Evolutionary conservation across 2,888 invertebrate genomes (phyloP).

Genomic region (Melanchra persicariae): DNA sequence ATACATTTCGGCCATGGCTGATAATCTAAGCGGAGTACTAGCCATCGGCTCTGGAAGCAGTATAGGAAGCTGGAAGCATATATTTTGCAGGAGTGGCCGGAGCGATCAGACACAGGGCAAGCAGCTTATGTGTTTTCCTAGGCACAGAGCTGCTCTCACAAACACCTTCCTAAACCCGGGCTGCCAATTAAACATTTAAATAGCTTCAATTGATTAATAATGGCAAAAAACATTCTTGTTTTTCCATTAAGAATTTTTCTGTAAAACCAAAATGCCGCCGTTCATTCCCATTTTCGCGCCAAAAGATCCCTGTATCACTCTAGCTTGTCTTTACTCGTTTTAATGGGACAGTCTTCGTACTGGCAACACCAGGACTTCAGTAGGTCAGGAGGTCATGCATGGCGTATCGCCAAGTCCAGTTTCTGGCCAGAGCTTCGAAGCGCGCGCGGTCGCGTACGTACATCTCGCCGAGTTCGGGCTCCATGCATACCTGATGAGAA

Average conservation of each 20-base stretch:
- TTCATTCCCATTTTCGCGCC: background rate
- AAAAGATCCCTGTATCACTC: background rate
- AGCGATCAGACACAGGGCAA: no score
- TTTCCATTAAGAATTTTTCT: no score
- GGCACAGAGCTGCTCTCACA: no score
- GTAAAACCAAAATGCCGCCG: background rate
- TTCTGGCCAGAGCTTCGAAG: conserved; percentile 95
- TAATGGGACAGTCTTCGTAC: background rate
- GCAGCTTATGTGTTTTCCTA: no score
- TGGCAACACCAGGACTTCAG: conserved; percentile 48
- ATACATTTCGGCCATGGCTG: background rate
- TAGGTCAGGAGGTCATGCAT: conserved; percentile 93
- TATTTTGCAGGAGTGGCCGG: no score
- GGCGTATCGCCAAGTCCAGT: conserved; percentile 98
- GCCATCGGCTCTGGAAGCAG: no score
- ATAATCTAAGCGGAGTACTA: no score
- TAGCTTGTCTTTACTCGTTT: conserved; percentile 19
- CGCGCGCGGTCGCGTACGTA: conserved; percentile 93
- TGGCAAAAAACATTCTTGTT: no score
- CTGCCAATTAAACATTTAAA: no score
- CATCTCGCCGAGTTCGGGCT: conserved; percentile 95
- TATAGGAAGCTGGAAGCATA: no score
- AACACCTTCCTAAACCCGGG: no score
- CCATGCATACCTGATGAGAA: conserved; percentile 94
- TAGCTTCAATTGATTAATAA: no score